phyloP scores from a whole-genome alignment of 2,113 vertebrate genomes.

The Seriola quinqueradiata region DNA sequence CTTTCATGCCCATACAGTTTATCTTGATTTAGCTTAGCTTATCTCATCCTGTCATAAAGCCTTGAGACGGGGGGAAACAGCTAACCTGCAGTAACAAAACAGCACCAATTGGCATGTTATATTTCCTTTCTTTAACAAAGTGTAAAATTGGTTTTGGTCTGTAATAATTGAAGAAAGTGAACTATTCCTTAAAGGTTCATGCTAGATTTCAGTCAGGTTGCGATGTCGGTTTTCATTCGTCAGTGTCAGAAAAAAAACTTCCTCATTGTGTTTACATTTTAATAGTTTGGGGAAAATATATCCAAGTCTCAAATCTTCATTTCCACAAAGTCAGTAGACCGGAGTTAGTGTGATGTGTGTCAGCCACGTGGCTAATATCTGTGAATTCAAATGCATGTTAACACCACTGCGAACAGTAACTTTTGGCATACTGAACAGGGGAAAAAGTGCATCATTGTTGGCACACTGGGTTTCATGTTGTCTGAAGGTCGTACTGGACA shows the following conservation, averaged over 20 bases:
- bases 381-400: too few relatives aligned
- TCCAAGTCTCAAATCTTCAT: too few relatives aligned
- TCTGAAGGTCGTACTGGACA: not conserved
- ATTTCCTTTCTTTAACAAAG: not conserved
- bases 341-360: too few relatives aligned
- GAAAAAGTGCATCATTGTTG: not conserved
- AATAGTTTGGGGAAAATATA: too few relatives aligned
- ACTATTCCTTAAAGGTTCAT: not conserved
- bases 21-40: not conserved
- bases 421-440: not conserved
- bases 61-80: not conserved
- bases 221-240: too few relatives aligned
- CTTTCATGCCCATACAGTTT: not conserved
- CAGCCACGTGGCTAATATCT: too few relatives aligned
- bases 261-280: too few relatives aligned
- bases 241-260: too few relatives aligned
- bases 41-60: too few relatives aligned
- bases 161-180: not conserved
- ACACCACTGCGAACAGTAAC: not conserved
- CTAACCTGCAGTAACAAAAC: not conserved
- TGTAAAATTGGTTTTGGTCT: not conserved
- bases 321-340: too few relatives aligned
- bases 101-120: not conserved
- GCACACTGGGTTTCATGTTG: not conserved
- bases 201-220: not conserved